Conservation (phyloP, 2,888 invertebrate species). For the Tipula unca region DNA sequence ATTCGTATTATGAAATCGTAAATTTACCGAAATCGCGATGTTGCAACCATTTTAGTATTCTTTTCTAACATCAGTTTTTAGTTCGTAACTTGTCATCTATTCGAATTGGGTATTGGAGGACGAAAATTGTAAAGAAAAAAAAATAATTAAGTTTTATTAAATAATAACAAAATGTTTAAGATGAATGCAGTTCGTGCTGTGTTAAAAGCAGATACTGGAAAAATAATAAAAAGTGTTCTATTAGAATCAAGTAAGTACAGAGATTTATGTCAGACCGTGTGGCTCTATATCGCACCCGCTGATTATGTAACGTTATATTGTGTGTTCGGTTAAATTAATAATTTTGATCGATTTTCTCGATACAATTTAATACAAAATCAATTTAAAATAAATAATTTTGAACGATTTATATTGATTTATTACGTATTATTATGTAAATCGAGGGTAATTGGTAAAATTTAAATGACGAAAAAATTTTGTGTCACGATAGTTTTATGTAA, state of each 20-base stretch:
- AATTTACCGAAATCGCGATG: background rate
- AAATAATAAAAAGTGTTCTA: conserved; percentile 14
- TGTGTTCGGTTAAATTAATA: background rate
- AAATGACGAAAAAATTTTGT: background rate
- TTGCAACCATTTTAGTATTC: background rate
- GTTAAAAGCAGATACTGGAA: conserved; percentile 15
- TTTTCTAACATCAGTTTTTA: background rate
- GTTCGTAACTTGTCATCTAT: background rate
- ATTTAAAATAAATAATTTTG: background rate
- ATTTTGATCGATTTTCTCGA: background rate
- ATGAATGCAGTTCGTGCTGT: conserved; percentile 20
- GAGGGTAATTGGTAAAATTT: background rate
- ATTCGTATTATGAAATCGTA: background rate
- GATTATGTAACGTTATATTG: background rate
- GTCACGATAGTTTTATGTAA: background rate
- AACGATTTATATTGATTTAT: background rate
- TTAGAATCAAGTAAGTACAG: background rate
- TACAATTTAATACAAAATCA: background rate
- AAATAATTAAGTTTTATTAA: background rate
- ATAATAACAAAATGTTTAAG: conserved; percentile 1
- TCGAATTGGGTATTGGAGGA: background rate
- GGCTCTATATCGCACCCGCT: background rate
- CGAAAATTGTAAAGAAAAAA: background rate
- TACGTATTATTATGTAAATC: background rate
- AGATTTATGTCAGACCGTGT: background rate